These are phyloP conservation scores for Coelopa pilipes DNA, from an alignment of 2,888 invertebrate genomes.

Conservation along the genomic window DNA sequence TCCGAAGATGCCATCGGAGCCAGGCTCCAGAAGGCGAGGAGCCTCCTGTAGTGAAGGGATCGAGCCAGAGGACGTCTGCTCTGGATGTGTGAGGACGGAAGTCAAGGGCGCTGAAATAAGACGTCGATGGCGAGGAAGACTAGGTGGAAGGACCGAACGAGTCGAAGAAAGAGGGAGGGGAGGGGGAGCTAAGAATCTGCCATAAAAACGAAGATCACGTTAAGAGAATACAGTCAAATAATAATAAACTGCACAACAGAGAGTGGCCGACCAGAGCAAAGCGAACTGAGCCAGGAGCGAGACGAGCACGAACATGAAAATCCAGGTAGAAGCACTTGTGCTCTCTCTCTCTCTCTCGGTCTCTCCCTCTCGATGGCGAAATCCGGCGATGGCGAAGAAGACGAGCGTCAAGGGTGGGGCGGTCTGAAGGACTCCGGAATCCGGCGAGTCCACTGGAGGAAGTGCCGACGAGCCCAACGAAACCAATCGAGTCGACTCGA, in stretches of 20 bases:
- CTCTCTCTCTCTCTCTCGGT: too few relatives aligned
- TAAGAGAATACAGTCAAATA: conserved; percentile 24
- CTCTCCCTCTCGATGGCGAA: too few relatives aligned
- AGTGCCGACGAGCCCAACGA: background rate
- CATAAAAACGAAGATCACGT: conserved; percentile 21
- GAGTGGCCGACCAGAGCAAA: background rate
- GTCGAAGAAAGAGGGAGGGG: too few relatives aligned
- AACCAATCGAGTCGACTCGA: background rate
- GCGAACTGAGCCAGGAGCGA: background rate
- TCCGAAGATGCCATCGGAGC: background rate
- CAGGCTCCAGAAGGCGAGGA: background rate
- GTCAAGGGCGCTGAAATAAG: background rate
- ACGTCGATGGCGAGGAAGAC: too few relatives aligned
- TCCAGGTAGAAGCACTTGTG: background rate
- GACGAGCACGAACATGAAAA: conserved; percentile 20
- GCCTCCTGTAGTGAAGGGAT: background rate
- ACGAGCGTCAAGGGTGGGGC: background rate
- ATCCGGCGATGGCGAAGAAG: too few relatives aligned
- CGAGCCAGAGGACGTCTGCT: conserved; percentile 15
- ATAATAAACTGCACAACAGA: conserved; percentile 32
- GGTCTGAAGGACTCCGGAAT: background rate
- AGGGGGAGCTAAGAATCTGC: conserved; percentile 10
- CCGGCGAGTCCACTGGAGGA: too few relatives aligned
- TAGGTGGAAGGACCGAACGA: too few relatives aligned
- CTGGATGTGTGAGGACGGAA: background rate